Percentiles rank a stretch among this genome's conserved stretches.
Evolutionary conservation across 1,140 invertebrate species (phyloP).

Genomic region (Brachionus paranguensis): DNA sequence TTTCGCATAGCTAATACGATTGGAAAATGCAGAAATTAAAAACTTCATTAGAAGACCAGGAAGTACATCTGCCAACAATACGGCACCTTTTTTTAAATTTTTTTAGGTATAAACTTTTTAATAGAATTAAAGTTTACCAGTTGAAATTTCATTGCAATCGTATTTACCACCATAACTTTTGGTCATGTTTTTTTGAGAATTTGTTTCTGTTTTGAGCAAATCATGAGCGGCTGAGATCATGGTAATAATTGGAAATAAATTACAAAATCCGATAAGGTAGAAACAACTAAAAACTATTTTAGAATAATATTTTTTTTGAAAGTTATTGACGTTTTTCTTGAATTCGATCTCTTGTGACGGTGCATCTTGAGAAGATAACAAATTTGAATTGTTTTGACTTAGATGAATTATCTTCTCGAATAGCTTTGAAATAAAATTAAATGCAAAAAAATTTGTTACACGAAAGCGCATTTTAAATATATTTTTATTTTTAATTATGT

Average conservation of each 20-base stretch:
- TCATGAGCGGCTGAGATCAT: conserved; percentile 80
- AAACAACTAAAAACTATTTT: conserved; percentile 22
- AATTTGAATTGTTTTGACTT: background rate
- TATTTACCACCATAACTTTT: conserved; percentile 7
- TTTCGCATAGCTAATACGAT: conserved; percentile 47
- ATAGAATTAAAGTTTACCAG: conserved; percentile 46
- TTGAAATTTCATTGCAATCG: conserved; percentile 67
- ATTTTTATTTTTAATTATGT: background rate
- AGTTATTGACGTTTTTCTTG: background rate
- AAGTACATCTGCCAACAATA: conserved; percentile 74
- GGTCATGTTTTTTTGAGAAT: background rate
- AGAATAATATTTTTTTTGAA: background rate
- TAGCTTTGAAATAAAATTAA: background rate
- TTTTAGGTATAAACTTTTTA: background rate
- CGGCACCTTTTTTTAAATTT: conserved; percentile 59
- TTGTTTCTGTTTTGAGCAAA: conserved; percentile 60
- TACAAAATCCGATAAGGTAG: conserved; percentile 74
- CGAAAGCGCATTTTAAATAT: background rate
- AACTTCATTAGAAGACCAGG: conserved; percentile 70
- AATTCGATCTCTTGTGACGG: background rate
- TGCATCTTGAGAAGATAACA: background rate
- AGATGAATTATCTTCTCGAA: background rate
- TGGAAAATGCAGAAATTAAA: conserved; percentile 65
- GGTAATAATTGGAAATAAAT: conserved; percentile 81
- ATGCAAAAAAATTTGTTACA: background rate